Conservation (phyloP, 2,888 invertebrate genomes). For the Rotaria socialis region DNA sequence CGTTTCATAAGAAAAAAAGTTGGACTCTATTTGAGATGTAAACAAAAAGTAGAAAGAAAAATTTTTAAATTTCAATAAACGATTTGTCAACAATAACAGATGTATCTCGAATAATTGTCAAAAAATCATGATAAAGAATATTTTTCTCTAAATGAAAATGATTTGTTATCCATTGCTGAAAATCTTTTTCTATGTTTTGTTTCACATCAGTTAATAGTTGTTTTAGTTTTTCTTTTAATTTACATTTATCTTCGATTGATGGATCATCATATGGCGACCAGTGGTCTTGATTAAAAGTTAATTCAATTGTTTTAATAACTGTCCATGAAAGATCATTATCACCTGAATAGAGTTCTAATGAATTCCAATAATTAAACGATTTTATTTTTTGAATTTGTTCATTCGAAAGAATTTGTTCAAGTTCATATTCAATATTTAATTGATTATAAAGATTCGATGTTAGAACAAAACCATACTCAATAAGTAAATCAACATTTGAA, state of each 20-base stretch:
- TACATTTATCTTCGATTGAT: neutral
- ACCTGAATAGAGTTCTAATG: neutral
- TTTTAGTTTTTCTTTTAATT: neutral
- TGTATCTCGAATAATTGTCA: neutral
- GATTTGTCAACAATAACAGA: neutral
- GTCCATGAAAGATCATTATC: slow-evolving; percentile 10
- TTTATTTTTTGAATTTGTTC: neutral
- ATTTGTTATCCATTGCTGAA: neutral
- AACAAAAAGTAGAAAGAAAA: neutral
- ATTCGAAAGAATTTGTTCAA: neutral
- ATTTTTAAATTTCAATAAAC: neutral
- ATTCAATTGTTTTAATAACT: neutral
- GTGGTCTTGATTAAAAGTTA: neutral
- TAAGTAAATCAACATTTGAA: neutral
- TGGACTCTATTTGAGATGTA: no score
- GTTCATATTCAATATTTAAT: neutral
- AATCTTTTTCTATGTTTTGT: neutral
- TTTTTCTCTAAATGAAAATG: neutral
- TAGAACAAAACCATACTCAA: neutral
- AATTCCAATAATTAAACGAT: slow-evolving; percentile 9
- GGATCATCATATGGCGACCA: slow-evolving; percentile 4
- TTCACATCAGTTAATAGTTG: neutral
- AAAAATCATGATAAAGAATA: neutral
- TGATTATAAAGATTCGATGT: neutral
- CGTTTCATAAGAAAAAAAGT: no score